Percentiles rank a stretch among this genome's conserved stretches.
Evolutionary conservation across 2,888 invertebrate genomes (phyloP).

Genomic region (Pachydiplax longipennis): DNA sequence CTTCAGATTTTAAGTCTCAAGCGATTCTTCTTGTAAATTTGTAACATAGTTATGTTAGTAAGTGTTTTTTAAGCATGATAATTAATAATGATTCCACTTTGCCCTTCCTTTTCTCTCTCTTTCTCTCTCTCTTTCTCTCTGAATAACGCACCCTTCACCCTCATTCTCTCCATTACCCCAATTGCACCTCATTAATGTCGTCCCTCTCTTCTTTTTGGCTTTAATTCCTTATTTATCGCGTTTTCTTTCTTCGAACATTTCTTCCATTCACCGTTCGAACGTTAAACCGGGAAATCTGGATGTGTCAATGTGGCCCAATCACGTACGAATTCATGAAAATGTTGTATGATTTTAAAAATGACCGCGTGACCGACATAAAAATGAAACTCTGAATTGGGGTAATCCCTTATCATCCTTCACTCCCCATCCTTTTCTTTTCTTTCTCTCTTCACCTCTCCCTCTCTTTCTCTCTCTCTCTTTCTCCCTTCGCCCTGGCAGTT

Average conservation of each 20-base stretch:
- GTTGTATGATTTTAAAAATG: background rate
- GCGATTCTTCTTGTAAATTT: background rate
- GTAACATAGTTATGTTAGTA: background rate
- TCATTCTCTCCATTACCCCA: background rate
- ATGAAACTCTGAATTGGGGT: conserved; percentile 12
- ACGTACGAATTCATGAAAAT: background rate
- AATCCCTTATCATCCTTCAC: background rate
- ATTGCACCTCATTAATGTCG: background rate
- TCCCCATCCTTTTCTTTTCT: background rate
- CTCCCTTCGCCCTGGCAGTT: conserved; percentile 50
- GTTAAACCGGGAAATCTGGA: background rate
- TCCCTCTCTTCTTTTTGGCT: background rate
- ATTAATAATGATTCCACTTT: conserved; percentile 43
- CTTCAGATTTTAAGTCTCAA: too few species aligned
- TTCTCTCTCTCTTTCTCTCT: conserved; percentile 26
- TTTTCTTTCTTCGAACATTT: background rate
- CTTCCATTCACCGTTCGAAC: background rate
- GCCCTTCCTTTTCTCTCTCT: conserved; percentile 16
- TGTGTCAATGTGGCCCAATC: background rate
- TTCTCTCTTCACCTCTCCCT: background rate
- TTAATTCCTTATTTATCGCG: background rate
- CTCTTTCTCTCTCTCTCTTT: background rate
- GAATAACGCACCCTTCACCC: conserved; percentile 5
- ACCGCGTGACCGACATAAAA: background rate
- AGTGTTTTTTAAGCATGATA: conserved; percentile 31